Base-by-base conservation (phyloP, 2,888 invertebrate genomes). In the Margaritifera margaritifera region DNA sequence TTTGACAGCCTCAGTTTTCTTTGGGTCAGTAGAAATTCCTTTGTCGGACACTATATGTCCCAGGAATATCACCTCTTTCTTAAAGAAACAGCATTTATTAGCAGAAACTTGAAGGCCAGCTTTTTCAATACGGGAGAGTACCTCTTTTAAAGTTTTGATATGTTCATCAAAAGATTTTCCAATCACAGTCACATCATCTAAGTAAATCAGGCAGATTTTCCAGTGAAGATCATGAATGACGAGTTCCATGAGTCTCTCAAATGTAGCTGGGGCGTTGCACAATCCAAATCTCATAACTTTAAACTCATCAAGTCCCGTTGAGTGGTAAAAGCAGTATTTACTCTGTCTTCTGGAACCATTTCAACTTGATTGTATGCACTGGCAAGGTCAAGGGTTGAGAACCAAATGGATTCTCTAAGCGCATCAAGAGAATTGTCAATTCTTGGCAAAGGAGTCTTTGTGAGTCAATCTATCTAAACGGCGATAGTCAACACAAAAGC, bases 121-220 rank as follows among this genome's bases (percentile, higher is more conserved):
- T 11, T 51, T 54, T 6, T 56, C 18, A 3, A 82, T 56, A 24
- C 68, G 22, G 8, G 54, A 22, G 8, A 80, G 55, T 18, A 81
- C 75, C n/a, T 24, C 24, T 25, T 51, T 20, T 20, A 81, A 60
- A 20, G 68, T 57, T n/a, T 42, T 20, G 4, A 77, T 20, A 55
- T 56, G 57, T 18, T 62, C 62, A 4, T 62, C 56, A 25, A 77
- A 73, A 2, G 65, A n/a, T n/a, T n/a, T n/a, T n/a, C n/a, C n/a
- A n/a, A n/a, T n/a, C n/a, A n/a, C n/a, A n/a, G n/a, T n/a, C 6
- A 80, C 55, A 54, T 78, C 74, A 55, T 78, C 80, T 25, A 75
- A 56, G 50, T 80, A 80, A 4, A 76, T 42, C 22, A 72, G 62
- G 25, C 69, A 69, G 18, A 55, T 64, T 20, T 74, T 54, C 62